Evolutionary conservation across 2,797 vertebrate species (phyloP).

Genomic region (Sebastiscus tertius): DNA sequence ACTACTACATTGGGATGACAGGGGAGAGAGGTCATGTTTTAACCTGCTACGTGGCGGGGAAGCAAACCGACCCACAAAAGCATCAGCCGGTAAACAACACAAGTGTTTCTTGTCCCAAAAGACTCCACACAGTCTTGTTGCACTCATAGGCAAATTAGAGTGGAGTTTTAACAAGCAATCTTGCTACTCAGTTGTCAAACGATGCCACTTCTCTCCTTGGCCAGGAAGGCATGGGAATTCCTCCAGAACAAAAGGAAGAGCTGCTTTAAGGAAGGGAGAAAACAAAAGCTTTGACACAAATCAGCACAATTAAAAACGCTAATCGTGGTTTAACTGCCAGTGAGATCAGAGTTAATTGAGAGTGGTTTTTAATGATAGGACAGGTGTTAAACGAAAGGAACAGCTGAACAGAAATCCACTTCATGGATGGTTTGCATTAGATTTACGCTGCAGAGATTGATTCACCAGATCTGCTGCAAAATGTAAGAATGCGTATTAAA

Average conservation of each 20-base stretch:
- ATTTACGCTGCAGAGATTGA: slow-evolving; percentile 23
- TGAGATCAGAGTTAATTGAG: slow-evolving; percentile 48
- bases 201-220: slow-evolving; percentile 55
- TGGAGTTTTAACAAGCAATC: slow-evolving; percentile 74
- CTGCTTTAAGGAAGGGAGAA: slow-evolving; percentile 32
- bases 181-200: slow-evolving; percentile 61
- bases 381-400: slow-evolving; percentile 46
- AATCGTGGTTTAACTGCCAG: slow-evolving; percentile 51
- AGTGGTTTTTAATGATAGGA: slow-evolving; percentile 30
- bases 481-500: background rate
- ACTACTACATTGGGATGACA: slow-evolving; percentile 25
- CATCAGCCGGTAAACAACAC: slow-evolving; percentile 68
- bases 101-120: slow-evolving; percentile 68
- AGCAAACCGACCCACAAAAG: slow-evolving; percentile 52
- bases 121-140: slow-evolving; percentile 57
- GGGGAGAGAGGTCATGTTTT: slow-evolving; percentile 61
- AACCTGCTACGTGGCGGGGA: slow-evolving; percentile 57
- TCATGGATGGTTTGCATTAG: slow-evolving; percentile 38
- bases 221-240: slow-evolving; percentile 70
- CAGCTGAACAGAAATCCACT: slow-evolving; percentile 24
- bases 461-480: slow-evolving; percentile 25
- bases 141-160: slow-evolving; percentile 76
- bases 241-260: slow-evolving; percentile 67
- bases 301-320: slow-evolving; percentile 56
- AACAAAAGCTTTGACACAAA: slow-evolving; percentile 62